These are phyloP conservation scores for Cyanoderma ruficeps DNA, from an alignment of 2,113 vertebrate species.

Conservation along the genomic window DNA sequence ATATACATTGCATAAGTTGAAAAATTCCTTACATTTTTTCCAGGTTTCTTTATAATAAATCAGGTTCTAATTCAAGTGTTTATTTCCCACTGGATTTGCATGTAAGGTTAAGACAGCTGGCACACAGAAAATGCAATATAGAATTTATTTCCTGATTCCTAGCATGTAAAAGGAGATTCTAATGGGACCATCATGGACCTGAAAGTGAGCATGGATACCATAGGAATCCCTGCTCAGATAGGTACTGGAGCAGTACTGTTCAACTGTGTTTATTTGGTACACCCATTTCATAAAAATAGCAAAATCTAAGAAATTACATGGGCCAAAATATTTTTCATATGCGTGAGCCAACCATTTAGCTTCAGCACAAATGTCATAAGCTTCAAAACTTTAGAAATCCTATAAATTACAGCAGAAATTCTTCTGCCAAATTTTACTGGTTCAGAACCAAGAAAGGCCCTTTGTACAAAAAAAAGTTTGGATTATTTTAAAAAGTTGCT, in stretches of 20 bases:
- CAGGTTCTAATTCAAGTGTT: background rate
- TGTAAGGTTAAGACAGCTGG: background rate
- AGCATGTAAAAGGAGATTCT: background rate
- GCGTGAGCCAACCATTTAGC: background rate
- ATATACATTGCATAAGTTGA: background rate
- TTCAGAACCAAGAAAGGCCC: background rate
- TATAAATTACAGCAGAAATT: background rate
- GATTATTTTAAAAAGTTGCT: background rate
- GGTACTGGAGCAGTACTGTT: background rate
- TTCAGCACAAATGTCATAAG: background rate
- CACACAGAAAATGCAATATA: background rate
- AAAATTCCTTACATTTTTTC: background rate
- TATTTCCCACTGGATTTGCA: background rate
- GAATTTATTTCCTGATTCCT: background rate
- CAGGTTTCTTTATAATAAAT: background rate
- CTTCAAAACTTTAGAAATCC: background rate
- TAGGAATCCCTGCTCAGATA: background rate
- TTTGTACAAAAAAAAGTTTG: background rate
- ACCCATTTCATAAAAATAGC: background rate
- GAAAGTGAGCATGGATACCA: background rate
- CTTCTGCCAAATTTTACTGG: background rate
- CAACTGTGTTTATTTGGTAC: background rate
- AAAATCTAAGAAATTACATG: background rate
- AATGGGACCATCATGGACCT: background rate
- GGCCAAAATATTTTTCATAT: background rate